Evolutionary conservation across 2,113 vertebrate genomes (phyloP), one percentile per base, ranked within the genome.

Genomic region (Gopherus evgoodei): DNA sequence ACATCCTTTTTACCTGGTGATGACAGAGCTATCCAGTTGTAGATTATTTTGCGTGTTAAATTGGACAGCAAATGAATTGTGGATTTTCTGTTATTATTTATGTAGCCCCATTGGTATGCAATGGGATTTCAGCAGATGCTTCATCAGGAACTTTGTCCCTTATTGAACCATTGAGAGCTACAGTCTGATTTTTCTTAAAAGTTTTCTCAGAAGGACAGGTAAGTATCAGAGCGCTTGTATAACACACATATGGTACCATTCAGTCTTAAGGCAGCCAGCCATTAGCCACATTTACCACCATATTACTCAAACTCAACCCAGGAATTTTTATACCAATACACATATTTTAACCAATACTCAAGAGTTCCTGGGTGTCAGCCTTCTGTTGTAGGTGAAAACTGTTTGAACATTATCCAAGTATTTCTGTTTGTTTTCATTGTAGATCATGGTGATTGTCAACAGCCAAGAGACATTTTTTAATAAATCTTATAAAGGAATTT

Each of bases 401-500:
- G 21, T 79, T 88, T 86, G n/a, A 3, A 0, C 75, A 76, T 90
- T 83, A 16, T 2, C 93, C 69, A 27, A 88, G 65, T n/a, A 72
- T 7, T 0, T 1, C 65, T 56, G 75, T 78, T 78, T 78, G 42
- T 54, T 95, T 72, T 50, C 25, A 0, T 3, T 93, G 91, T 92
- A 87, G 92, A 49, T 88, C 1, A 0, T 80, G 75, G 86, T 92
- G 86, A 95, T 75, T 95, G 93, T 92, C 81, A 91, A 50, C 75
- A 95, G 89, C 95, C 89, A 87, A 93, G 93, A 92, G 86, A 56
- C 92, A 25, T 65, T 94, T 95, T 95, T 54, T 4, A 97, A 97
- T 96, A 97, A 97, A 97, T 82, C 86, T 75, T 42, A 78, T 19
- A 2, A 27, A 80, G 49, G 82, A 31, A 2, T 91, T 95, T 94